Percentiles rank a stretch among this genome's conserved stretches.
Evolutionary conservation across 2,113 vertebrate genomes (phyloP).

Genomic region (Cyrtonyx montezumae): DNA sequence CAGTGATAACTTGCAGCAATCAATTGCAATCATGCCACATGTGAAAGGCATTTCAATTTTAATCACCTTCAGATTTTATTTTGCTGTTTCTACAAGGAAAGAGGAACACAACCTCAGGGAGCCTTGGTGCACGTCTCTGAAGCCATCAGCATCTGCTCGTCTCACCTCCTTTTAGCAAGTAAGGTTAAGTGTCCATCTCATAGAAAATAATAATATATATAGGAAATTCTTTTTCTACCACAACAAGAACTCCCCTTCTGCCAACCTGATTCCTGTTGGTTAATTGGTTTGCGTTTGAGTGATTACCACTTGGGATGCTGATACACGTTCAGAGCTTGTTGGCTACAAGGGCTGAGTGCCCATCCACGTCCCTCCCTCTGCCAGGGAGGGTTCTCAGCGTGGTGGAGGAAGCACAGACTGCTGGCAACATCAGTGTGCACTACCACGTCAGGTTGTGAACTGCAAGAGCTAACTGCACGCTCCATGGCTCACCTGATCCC

Average conservation of each 20-base stretch:
- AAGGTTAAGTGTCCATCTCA: neutral
- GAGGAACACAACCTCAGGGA: neutral
- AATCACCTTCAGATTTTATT: neutral
- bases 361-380: neutral
- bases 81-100: neutral
- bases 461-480: neutral
- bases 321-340: fast-evolving
- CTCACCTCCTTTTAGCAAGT: neutral
- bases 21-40: fast-evolving
- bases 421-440: neutral
- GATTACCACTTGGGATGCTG: neutral
- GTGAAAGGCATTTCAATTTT: neutral
- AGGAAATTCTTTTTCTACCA: neutral
- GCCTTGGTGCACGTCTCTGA: neutral
- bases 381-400: neutral
- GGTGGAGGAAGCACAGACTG: neutral
- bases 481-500: neutral
- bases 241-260: neutral
- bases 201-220: neutral
- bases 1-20: neutral
- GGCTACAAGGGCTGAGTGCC: neutral
- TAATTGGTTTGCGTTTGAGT: neutral
- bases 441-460: neutral
- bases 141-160: fast-evolving
- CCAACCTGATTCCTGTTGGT: neutral